Evolutionary conservation across 2,113 vertebrate genomes (phyloP).

Genomic region (Suricata suricatta): DNA sequence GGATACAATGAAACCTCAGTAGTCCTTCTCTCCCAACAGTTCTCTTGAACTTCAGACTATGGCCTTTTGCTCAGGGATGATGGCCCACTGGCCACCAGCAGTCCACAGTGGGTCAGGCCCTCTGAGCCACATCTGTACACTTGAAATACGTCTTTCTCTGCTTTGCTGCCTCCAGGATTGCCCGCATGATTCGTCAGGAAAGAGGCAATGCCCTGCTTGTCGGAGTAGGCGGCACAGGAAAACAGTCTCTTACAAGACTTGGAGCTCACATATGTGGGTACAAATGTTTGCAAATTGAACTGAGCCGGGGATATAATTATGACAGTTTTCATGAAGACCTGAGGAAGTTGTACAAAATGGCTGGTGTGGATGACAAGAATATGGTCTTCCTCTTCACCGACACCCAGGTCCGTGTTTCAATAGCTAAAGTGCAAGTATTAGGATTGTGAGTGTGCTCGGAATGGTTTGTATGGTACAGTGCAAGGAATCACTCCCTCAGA

Average conservation of each 20-base stretch:
- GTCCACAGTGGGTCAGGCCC: not conserved
- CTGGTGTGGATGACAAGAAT: constrained; percentile 89
- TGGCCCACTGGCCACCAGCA: not conserved
- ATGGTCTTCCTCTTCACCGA: constrained; percentile 95
- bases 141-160: not conserved
- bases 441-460: not conserved
- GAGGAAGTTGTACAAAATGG: constrained; percentile 90
- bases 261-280: constrained; percentile 91
- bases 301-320: constrained; percentile 91
- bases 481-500: not conserved
- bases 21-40: not conserved
- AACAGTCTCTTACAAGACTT: constrained; percentile 91
- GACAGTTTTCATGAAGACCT: constrained; percentile 92
- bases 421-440: not conserved
- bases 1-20: not conserved
- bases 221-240: constrained; percentile 92
- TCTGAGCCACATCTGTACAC: not conserved
- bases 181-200: constrained; percentile 93
- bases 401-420: constrained; percentile 86
- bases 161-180: constrained; percentile 84
- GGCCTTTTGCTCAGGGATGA: not conserved
- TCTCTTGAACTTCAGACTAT: not conserved
- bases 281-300: constrained; percentile 91
- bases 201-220: constrained; percentile 92
- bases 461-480: not conserved